Evolutionary conservation across 2,797 vertebrate genomes (phyloP).

Genomic region (Melanotaenia boesemani): DNA sequence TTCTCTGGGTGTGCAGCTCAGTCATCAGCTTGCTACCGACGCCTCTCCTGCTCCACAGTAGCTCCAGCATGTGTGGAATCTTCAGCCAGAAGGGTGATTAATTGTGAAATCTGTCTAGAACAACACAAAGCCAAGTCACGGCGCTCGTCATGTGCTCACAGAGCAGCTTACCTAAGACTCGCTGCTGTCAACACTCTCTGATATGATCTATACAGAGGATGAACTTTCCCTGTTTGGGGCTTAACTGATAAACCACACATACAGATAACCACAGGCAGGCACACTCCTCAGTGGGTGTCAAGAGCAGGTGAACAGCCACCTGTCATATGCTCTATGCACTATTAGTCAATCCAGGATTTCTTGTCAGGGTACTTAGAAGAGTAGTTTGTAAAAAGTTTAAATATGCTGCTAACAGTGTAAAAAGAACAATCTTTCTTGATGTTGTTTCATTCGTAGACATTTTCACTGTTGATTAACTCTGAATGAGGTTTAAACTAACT

Average conservation of each 20-base stretch:
- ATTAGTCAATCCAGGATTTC: slow-evolving; percentile 35
- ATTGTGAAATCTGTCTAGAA: slow-evolving; percentile 73
- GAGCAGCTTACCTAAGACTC: slow-evolving; percentile 78
- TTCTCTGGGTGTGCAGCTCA: background rate
- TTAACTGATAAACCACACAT: slow-evolving; percentile 81
- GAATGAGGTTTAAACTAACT: background rate
- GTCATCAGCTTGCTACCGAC: background rate
- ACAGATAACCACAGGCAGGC: slow-evolving; percentile 63
- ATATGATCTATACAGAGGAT: slow-evolving; percentile 82
- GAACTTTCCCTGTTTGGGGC: slow-evolving; percentile 81
- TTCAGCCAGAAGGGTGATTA: slow-evolving; percentile 69
- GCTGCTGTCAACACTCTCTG: slow-evolving; percentile 79
- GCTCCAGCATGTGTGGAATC: slow-evolving; percentile 54
- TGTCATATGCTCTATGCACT: slow-evolving; percentile 48
- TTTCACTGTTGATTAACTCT: background rate
- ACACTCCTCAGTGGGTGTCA: slow-evolving; percentile 64
- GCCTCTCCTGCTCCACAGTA: slow-evolving; percentile 22
- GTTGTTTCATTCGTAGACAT: background rate
- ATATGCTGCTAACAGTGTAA: background rate
- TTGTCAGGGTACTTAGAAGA: background rate
- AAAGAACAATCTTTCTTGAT: background rate
- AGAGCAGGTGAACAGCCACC: slow-evolving; percentile 78
- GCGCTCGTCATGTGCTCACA: slow-evolving; percentile 61
- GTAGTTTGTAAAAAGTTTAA: background rate
- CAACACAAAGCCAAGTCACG: slow-evolving; percentile 65